Base-by-base conservation (phyloP, 2,113 vertebrate species). In the Callipepla californica region DNA sequence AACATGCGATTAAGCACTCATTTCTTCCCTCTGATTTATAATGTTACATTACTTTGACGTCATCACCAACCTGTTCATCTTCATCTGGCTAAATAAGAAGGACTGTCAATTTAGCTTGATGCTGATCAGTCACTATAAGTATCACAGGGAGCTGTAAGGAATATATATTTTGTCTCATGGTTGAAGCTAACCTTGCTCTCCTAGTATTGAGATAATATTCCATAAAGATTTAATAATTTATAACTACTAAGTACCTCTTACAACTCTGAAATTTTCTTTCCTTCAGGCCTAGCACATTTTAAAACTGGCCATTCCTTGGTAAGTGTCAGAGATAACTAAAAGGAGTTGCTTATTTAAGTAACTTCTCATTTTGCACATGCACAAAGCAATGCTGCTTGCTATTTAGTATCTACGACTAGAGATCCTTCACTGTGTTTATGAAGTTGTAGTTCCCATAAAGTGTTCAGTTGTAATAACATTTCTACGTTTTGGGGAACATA, bases 321-420 rank as follows among this genome's bases (percentile, higher is more conserved):
- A 89, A 85, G 42, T 87, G 62, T 81, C 89, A 74, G 68, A 92
- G 23, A 45, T 75, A 93, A 87, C 61, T 87, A 73, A 90, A 25
- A 57, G 55, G 45, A 95, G 23, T 47, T n/a, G 45, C 34, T 88
- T 70, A 79, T 59, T 91, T 80, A 85, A 95, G 18, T 36, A 45
- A 57, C 36, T 81, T 68, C 40, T 86, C 18, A 63, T 67, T 93
- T 77, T 80, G 47, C 70, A 90, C 63, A 53, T 72, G 81, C 5
- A 3, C 5, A 85, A 85, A 87, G 36, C 16, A 85, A 34, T 20
- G 26, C 21, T 89, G 55, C 92, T 57, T 87, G 4, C 2, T 85
- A 90, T 92, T 95, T 74, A 90, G 72, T 81, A 87, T 92, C 95
- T 93, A 91, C 85, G 68, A 94, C 61, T 81, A 85, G 91, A 87